These are phyloP conservation scores for Dichetophora obliterata DNA, from an alignment of 2,888 invertebrate genomes.

Conservation along the genomic window DNA sequence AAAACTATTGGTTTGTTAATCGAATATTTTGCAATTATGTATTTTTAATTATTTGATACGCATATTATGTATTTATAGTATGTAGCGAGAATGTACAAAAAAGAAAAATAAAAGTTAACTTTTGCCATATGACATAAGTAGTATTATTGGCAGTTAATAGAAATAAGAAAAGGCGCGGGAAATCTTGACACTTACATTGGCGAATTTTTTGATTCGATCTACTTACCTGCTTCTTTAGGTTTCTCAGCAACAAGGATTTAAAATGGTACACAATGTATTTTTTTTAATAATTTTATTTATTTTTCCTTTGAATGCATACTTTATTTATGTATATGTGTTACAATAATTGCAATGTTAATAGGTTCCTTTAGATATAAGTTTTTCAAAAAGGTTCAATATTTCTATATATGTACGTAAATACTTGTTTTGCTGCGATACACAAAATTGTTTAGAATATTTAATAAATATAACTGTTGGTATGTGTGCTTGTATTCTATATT, in stretches of 20 bases:
- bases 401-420: slow-evolving; percentile 19
- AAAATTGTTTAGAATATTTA: slow-evolving; percentile 14
- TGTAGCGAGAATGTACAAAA: not conserved
- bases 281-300: not conserved
- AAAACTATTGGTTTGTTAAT: not conserved
- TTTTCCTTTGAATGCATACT: slow-evolving; percentile 11
- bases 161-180: not conserved
- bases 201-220: not conserved
- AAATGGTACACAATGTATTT: not conserved
- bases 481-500: not conserved
- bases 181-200: too few species aligned
- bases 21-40: not conserved
- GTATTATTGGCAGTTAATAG: not conserved
- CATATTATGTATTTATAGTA: too few species aligned
- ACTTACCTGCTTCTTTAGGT: not conserved
- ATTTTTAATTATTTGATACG: not conserved
- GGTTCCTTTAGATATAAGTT: slow-evolving; percentile 6
- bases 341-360: slow-evolving; percentile 18
- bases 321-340: not conserved
- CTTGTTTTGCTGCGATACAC: not conserved
- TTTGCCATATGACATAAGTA: not conserved
- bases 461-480: slow-evolving; percentile 30
- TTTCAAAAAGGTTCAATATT: not conserved
- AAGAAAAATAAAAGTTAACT: not conserved
- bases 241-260: not conserved